Base-by-base conservation (phyloP, 2,113 vertebrate species). In the Pandion haliaetus region DNA sequence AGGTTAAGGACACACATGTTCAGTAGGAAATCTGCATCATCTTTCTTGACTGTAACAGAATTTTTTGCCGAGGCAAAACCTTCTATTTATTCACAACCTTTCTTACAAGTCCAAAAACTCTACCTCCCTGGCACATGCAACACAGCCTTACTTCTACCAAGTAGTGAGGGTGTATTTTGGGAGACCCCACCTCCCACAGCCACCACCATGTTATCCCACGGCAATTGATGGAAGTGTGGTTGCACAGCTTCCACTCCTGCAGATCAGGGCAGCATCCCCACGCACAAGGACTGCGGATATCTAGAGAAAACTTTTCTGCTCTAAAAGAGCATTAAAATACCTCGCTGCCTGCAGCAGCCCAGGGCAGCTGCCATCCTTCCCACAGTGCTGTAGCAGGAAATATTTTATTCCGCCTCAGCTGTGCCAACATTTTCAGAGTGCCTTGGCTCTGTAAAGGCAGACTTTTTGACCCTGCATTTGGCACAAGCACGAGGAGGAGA, bases 271-370 rank as follows among this genome's bases (percentile, higher is more conserved):
- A 10, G 14, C 40, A 61, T 49, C 31, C 26, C 44, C 55, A 20
- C 0, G 0, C 32, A 24, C 9, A 17, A 1, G 2, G n/a, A 15
- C 78, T 23, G n/a, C 5, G 5, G 52, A 17, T 14, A 17, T 0
- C 63, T 12, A 9, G 13, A 72, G 52, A 63, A 79, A 82, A 11
- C 32, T 36, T 14, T 36, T 45, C 28, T 55, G 31, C 65, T 47
- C 5, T 7, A 17, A 17, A 13, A 85, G 17, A 61, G 6, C 70
- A 42, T 20, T 57, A 34, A 17, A 90, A 63, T 2, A 23, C 50
- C 58, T 80, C 1, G 0, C 36, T 47, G 77, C 31, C 52, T 69
- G 66, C 65, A 71, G 86, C 12, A 2, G 58, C 2, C 0, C 79
- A 47, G 61, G 49, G 65, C 89, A 93, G 78, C 70, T 87, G 89